phyloP scores from a whole-genome alignment of 2,888 invertebrate genomes.

The Chrysomela aeneicollis region DNA sequence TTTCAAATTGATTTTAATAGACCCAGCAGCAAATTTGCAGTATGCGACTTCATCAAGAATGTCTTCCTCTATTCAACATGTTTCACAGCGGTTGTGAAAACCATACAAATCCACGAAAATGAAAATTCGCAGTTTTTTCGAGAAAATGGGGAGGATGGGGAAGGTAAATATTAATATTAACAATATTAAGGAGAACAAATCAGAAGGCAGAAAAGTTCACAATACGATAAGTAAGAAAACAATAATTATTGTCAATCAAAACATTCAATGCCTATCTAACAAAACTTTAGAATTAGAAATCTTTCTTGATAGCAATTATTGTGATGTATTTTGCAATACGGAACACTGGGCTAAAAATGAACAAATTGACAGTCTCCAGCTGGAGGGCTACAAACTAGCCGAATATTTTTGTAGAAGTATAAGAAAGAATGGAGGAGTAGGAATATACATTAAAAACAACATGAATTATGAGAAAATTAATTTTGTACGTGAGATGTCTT shows the following conservation, averaged over 20 bases:
- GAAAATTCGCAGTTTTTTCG: slow-evolving; percentile 10
- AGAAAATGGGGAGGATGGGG: background rate
- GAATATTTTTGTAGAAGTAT: too few relatives aligned
- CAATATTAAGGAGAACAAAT: slow-evolving; percentile 6
- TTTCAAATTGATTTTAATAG: slow-evolving; percentile 1
- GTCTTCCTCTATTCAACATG: slow-evolving; percentile 7
- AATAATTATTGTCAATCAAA: background rate
- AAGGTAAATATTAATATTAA: background rate
- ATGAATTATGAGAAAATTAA: too few relatives aligned
- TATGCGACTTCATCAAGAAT: slow-evolving; percentile 13
- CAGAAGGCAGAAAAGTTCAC: slow-evolving; percentile 6
- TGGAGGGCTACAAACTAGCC: too few relatives aligned
- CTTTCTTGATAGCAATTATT: too few relatives aligned
- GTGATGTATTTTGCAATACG: too few relatives aligned
- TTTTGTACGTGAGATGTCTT: too few relatives aligned
- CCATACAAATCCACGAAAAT: slow-evolving; percentile 7
- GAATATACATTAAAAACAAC: too few relatives aligned
- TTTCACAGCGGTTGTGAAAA: slow-evolving; percentile 1
- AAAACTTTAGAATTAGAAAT: background rate
- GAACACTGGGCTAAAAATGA: too few relatives aligned
- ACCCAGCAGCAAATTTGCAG: slow-evolving; percentile 4
- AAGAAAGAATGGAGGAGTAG: too few relatives aligned
- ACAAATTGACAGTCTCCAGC: too few relatives aligned
- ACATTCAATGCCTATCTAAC: slow-evolving; percentile 6
- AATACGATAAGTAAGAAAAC: slow-evolving; percentile 4